Evolutionary conservation across 2,888 invertebrate species (phyloP), one percentile per base, ranked within the genome.

Genomic region (Caenorhabditis macrosperma): DNA sequence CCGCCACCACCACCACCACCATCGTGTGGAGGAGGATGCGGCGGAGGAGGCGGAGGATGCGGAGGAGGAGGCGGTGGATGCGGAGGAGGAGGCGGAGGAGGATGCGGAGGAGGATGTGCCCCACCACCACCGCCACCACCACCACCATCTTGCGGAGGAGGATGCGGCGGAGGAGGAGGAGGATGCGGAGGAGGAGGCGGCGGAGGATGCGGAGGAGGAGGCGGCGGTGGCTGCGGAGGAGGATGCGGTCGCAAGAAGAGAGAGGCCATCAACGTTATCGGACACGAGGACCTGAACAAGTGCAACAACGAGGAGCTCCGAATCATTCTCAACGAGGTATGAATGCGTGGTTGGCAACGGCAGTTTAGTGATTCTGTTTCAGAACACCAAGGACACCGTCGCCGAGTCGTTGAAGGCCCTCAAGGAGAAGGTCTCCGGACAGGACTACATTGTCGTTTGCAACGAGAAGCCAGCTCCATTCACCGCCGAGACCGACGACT

Each of bases 241-340:
- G 82, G 82, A 60, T 79, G 82, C 60, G 80, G 82, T 35, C 72
- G 84, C 33, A 78, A 77, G 74, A 84, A 84, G 78, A 76, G 84
- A 74, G 84, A 84, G 59, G 84, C 84, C 33, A 10, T 69, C 71
- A 72, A 72, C 67, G 61, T 84, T 35, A 63, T 84, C 66, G 67
- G 76, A 26, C 78, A 82, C 54, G 81, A 84, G 9, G 84, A 84
- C 48, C 35, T 60, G 48, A 66, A 68, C 72, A 82, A 82, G 44
- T 84, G 84, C 64, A 84, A 84, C 79, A 84, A 66, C 67, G 84
- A 84, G 54, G 84, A 84, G 64, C 82, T 84, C 50, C 60, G 81
- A 28, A 52, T 69, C 28, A 71, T 82, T 44, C 79, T 84, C 52
- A 57, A 72, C 55, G 72, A 77, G 26, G 81, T 81, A 35, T 74